These are phyloP conservation scores for Leptobrachium leishanense DNA, from an alignment of 2,113 vertebrate genomes.

Conservation along the genomic window DNA sequence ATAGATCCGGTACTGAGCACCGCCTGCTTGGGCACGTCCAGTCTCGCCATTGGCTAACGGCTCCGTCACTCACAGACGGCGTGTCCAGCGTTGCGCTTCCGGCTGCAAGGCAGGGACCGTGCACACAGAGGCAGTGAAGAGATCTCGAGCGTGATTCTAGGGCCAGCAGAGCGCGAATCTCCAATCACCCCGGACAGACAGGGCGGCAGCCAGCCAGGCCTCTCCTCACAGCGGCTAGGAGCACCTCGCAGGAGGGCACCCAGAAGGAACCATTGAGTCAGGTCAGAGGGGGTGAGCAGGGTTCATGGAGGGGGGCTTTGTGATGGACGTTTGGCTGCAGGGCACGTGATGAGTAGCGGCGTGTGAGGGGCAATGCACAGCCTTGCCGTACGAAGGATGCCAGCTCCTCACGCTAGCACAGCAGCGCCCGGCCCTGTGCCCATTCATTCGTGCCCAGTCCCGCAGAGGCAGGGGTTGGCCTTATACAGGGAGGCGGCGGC, in stretches of 20 bases:
- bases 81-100: slow-evolving; percentile 19
- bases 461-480: too few relatives aligned
- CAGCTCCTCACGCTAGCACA: too few relatives aligned
- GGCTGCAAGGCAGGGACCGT: slow-evolving; percentile 10
- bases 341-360: neutral
- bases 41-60: neutral
- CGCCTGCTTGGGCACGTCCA: neutral
- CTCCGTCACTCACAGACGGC: slow-evolving; percentile 26
- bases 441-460: too few relatives aligned
- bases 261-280: neutral
- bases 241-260: neutral
- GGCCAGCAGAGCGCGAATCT: neutral
- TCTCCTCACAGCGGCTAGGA: neutral
- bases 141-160: neutral
- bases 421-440: too few relatives aligned
- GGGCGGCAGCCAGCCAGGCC: neutral
- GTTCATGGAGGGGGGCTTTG: neutral
- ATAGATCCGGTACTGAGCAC: slow-evolving; percentile 8
- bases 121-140: slow-evolving; percentile 1
- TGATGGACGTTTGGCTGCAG: neutral
- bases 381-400: too few relatives aligned
- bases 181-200: accelerated
- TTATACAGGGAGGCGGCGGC: too few relatives aligned
- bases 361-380: neutral
- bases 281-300: neutral